Percentiles rank a stretch among this genome's conserved stretches.
Evolutionary conservation across 2,113 vertebrate species (phyloP).

Genomic region (Naja naja): DNA sequence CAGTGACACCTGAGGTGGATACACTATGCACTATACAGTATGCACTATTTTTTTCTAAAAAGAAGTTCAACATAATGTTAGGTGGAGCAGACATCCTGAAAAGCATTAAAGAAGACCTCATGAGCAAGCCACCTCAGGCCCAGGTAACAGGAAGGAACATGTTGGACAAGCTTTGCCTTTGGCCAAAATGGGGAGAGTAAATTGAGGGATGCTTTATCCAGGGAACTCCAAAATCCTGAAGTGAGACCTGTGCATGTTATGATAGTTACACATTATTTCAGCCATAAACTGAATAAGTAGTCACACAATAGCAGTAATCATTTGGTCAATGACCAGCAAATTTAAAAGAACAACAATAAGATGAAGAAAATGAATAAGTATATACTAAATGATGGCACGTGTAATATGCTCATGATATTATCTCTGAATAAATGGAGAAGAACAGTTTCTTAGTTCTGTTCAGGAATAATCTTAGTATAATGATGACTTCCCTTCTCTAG

Average conservation of each 20-base stretch:
- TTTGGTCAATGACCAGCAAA: neutral
- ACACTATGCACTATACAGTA: no score
- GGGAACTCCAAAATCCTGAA: neutral
- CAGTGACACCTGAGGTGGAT: no score
- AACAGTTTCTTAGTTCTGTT: neutral
- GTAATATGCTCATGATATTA: constrained; percentile 25
- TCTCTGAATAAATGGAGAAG: constrained; percentile 29
- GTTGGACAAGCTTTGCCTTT: neutral
- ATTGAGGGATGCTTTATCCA: neutral
- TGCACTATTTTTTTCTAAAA: neutral
- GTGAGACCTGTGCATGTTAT: neutral
- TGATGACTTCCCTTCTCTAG: neutral
- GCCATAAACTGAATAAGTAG: constrained; percentile 20
- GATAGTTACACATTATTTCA: constrained; percentile 29
- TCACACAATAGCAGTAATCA: neutral
- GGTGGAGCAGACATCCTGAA: neutral
- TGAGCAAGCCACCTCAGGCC: neutral
- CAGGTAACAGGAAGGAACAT: neutral
- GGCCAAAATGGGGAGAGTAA: neutral
- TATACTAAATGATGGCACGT: constrained; percentile 27
- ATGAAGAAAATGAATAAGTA: neutral
- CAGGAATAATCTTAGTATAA: neutral
- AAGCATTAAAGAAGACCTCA: neutral
- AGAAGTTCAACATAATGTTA: neutral
- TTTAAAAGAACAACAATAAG: constrained; percentile 28